Base-by-base conservation (phyloP, 1,140 invertebrate species). In the Aphis gossypii region DNA sequence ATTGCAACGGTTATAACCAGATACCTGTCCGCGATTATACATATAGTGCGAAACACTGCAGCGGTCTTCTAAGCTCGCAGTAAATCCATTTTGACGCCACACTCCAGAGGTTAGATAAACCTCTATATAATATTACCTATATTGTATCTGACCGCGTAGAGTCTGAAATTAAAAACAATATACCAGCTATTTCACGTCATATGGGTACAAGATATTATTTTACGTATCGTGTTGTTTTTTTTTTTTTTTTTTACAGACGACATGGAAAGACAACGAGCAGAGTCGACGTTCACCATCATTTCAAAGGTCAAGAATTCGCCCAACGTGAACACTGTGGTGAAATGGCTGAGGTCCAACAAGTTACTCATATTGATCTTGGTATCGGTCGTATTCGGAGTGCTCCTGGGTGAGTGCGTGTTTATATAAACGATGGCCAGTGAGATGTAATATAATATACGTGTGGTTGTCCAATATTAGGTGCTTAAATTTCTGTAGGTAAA, bases 221-320 rank as follows among this genome's bases (percentile, higher is more conserved):
- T 46, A 30, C 84, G 84, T 44, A 8, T 87, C 25, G 5, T 48
- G 6, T n/a, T 38, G 8, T 90, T 30, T 51, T 68, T 56, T 41
- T 11, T 23, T 11, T 23, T n/a, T 90, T 25, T 51, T 60, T 41
- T n/a, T 14, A 25, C 90, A 86, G 92, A 84, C 25, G 30, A 86
- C 21, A 93, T 93, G 92, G 92, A 93, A 93, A 25, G 46, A 44
- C 76, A 51, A 38, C 68, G 48, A 3, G 92, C 82, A 14, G 92
- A 93, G 20, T 93, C 82, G 35, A 93, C 92, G 48, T 93, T 93
- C 46, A 92, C 91, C 46, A 92, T 92, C 35, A 18, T 93, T 44
- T 93, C 92, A 21, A 93, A 93, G 82, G 76, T 82, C 8, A 93
- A 82, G 30, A 93, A 93, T 46, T 84, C 92, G 11, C 35, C 92